Base-by-base conservation (phyloP, 2,888 invertebrate species). In the Noctua janthina region DNA sequence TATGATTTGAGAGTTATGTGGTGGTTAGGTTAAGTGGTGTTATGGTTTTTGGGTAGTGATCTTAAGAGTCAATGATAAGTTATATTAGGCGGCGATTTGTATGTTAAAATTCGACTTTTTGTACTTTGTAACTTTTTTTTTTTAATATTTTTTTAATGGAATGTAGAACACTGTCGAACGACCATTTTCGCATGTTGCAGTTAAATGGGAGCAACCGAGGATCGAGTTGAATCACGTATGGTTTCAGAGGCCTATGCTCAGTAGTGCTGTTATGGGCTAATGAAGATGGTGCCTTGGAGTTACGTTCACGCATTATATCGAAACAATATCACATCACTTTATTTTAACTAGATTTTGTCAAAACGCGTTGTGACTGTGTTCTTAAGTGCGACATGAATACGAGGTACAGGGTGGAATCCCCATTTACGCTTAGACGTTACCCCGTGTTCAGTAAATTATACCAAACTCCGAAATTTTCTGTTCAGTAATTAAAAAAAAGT, bases 1-100 rank as follows among this genome's bases (percentile, higher is more conserved):
- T 85, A 88, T 84, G 73, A 75, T 81, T 69, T 59, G 51, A 46
- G 7, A 68, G 64, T 74, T 68, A 78, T 82, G 13, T 74, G 64
- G n/a, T 8, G 35, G 35, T 75, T 71, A 51, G 20, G 35, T 75
- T 71, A 51, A 17, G 56, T 23, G 7, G 29, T 46, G 20, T 54
- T 20, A 87, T 87, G 20, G 49, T 17, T 71, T 68, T 64, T 39
- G 51, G 69, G n/a, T 59, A 29, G n/a, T 76, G 49, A 78, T 78
- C 54, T 78, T 66, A 23, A 23, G 43, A 10, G 23, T 8, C 1
- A 13, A 35, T 66, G 1, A 8, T 68, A 15, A 4, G 39, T 39
- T 39, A 39, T 39, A 4, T 39, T 39, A 6, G 59, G 59, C 6
- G 29, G 10, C 20, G 1, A 64, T 64, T 17, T 35, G 1, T 64